These are phyloP conservation scores for Nebria ingens DNA, from an alignment of 1,140 invertebrate genomes.

Conservation along the genomic window DNA sequence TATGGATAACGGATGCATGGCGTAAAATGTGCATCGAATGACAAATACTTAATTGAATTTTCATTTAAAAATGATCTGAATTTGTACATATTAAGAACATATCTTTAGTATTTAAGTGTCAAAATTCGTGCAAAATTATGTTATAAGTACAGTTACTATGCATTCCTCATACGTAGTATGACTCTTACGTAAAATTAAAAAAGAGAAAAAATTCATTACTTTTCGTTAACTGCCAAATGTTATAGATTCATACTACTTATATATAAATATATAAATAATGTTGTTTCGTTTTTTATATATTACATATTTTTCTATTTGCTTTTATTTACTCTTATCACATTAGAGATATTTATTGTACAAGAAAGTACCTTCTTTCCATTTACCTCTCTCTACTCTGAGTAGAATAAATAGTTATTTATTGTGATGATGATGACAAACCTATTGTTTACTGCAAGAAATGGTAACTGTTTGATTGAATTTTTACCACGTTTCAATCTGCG, in stretches of 20 bases:
- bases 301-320: constrained; percentile 8
- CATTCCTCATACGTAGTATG: constrained; percentile 7
- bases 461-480: background rate
- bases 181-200: background rate
- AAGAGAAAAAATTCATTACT: background rate
- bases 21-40: constrained; percentile 19
- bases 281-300: constrained; percentile 3
- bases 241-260: constrained; percentile 8
- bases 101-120: background rate
- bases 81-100: background rate
- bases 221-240: background rate
- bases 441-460: background rate
- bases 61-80: background rate
- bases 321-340: background rate
- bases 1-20: constrained; percentile 33
- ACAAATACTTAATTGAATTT: background rate
- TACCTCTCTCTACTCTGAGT: background rate
- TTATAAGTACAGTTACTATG: constrained; percentile 3
- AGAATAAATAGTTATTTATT: constrained; percentile 6
- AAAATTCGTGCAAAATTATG: constrained; percentile 3
- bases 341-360: background rate
- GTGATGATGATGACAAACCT: constrained; percentile 4
- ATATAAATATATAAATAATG: background rate
- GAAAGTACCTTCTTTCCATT: constrained; percentile 7
- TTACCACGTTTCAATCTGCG: no score